A percentile compares a stretch with the other conserved stretches of the same genome.
Conservation (phyloP, 1,140 invertebrate genomes). For the Cydia pomonella region DNA sequence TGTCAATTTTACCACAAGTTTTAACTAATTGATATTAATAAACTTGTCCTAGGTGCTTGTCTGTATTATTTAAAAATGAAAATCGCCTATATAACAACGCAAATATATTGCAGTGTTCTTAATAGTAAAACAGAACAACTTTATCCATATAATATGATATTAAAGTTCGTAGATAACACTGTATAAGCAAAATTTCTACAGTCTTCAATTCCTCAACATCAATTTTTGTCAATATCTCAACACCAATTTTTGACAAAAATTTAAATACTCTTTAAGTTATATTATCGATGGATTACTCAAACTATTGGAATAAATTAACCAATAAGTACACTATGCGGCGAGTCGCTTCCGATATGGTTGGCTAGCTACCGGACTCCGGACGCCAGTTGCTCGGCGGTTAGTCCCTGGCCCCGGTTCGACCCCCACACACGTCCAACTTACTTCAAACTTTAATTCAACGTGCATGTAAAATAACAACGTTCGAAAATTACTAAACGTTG, state of each 20-base stretch:
- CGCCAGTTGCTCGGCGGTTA: slow-evolving; percentile 72
- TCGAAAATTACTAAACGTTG: background rate
- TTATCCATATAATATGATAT: no score
- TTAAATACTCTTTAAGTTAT: background rate
- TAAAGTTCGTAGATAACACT: no score
- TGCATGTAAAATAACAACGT: slow-evolving; percentile 16
- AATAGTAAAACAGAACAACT: no score
- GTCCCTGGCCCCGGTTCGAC: slow-evolving; percentile 63
- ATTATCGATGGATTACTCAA: background rate
- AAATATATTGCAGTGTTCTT: no score
- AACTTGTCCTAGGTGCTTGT: no score
- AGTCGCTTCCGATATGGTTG: slow-evolving; percentile 65
- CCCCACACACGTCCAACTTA: slow-evolving; percentile 63
- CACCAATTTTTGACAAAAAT: background rate
- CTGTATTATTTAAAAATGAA: no score
- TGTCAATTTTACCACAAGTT: no score
- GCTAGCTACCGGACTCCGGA: slow-evolving; percentile 53
- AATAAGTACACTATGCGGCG: slow-evolving; percentile 59
- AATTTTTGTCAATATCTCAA: no score
- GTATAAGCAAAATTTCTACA: no score
- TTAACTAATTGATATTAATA: no score
- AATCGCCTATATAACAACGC: no score
- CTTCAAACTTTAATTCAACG: slow-evolving; percentile 11
- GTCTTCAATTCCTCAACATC: no score
- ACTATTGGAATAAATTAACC: slow-evolving; percentile 63